Conservation (phyloP, 53 echinoderm and acorn worm genomes). For the Holothuria scabra region DNA sequence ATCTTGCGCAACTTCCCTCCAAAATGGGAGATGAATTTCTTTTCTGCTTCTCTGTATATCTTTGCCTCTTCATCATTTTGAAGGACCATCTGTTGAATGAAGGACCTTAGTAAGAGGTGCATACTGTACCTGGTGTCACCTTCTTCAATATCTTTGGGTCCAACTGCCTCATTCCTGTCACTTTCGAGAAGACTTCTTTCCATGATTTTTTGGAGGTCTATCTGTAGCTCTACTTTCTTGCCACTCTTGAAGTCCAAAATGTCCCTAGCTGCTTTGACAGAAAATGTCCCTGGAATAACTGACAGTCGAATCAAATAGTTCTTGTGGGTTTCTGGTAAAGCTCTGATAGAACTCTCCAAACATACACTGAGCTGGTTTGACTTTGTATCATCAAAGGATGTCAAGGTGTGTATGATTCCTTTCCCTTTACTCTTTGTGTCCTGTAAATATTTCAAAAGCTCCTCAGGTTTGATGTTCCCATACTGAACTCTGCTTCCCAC, state of each 20-base stretch:
- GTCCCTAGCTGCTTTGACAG: slow-evolving; percentile 79
- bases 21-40: slow-evolving; percentile 71
- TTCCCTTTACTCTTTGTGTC: slow-evolving; percentile 45
- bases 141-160: slow-evolving; percentile 50
- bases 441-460: slow-evolving; percentile 72
- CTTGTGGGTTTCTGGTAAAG: slow-evolving; percentile 64
- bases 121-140: slow-evolving; percentile 69
- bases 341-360: slow-evolving; percentile 73
- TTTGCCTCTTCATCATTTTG: slow-evolving; percentile 52
- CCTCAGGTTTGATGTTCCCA: slow-evolving; percentile 74
- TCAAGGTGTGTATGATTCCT: slow-evolving; percentile 64
- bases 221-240: slow-evolving; percentile 71
- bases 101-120: slow-evolving; percentile 88
- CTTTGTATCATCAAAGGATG: slow-evolving; percentile 70
- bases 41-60: slow-evolving; percentile 66
- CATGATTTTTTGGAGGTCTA: slow-evolving; percentile 83
- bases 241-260: slow-evolving; percentile 59
- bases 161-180: slow-evolving; percentile 56
- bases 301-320: slow-evolving; percentile 75
- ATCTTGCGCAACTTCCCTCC: slow-evolving; percentile 40
- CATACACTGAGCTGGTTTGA: slow-evolving; percentile 77
- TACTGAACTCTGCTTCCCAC: slow-evolving; percentile 91
- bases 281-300: slow-evolving; percentile 90
- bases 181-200: slow-evolving; percentile 92
- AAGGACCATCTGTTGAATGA: slow-evolving; percentile 71